Evolutionary conservation across 2,113 vertebrate genomes (phyloP), one percentile per base, ranked within the genome.

Genomic region (Calyptommatus sinebrachiatus): DNA sequence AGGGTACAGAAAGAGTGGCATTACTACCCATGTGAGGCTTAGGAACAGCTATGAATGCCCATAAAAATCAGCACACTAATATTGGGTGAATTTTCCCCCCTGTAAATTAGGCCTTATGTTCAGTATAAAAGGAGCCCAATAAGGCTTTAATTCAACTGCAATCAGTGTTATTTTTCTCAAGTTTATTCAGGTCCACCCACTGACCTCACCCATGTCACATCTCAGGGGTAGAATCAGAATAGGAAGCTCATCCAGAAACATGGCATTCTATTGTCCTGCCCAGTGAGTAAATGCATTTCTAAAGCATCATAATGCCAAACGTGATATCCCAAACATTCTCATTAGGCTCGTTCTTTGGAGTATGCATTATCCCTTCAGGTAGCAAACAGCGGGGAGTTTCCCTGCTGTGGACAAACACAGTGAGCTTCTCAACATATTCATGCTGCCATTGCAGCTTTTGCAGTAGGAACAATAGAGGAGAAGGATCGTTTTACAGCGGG

Each of bases 251-350:
- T 45, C 20, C 62, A 2, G 1, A 41, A 73, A 67, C 73, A 77
- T 20, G 1, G 16, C 46, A 28, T 83, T 68, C 7, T 2, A 10
- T 76, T 66, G n/a, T 71, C 73, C 78, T 50, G 10, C 65, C 72
- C 71, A 71, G 1, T 0, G 2, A 79, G 24, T 76, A 79, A 73
- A 71, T 16, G 80, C 75, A 86, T 88, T 80, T 61, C 87, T 86
- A 83, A 80, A 71, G 57, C 79, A 78, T 67, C 73, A 80, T 70
- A 75, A 65, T 73, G 84, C 72, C 68, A 89, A 72, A 7, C 78
- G 85, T 60, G 83, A 82, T 86, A 85, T 63, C 85, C 77, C 83
- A 87, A 91, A 84, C 90, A 53, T 87, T 90, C 91, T 86, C 88
- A 88, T 87, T 85, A 88, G 81, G 11, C 65, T 73, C 67, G 1